Evolutionary conservation across 53 echinoderm and acorn worm genomes (phyloP).

Genomic region (Holothuria scabra): DNA sequence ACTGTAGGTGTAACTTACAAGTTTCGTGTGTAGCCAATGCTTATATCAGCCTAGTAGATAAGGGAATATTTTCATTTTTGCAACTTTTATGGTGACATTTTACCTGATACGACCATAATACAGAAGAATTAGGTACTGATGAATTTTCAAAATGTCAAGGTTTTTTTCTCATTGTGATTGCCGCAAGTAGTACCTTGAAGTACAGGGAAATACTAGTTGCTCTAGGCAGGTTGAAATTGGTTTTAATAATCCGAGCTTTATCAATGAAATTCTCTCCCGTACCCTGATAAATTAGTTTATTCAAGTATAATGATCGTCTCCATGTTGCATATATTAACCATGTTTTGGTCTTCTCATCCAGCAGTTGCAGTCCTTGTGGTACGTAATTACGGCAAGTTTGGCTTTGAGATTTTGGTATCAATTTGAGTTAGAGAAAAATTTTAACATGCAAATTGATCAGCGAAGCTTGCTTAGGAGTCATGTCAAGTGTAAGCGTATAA

Average conservation of each 20-base stretch:
- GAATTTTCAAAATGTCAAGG: no score
- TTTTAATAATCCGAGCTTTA: constrained; percentile 4
- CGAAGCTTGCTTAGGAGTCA: neutral
- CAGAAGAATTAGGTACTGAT: no score
- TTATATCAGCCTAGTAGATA: no score
- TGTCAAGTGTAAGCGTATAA: neutral
- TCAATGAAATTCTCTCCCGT: neutral
- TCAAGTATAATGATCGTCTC: constrained; percentile 6
- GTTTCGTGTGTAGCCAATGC: no score
- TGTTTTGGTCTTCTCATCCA: neutral
- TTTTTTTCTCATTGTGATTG: no score
- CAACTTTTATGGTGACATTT: no score
- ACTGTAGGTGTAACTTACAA: no score
- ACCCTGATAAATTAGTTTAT: neutral
- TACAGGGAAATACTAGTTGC: neutral
- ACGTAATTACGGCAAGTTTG: neutral
- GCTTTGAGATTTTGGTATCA: neutral
- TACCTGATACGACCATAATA: no score
- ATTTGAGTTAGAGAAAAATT: neutral
- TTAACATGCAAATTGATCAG: constrained; percentile 28
- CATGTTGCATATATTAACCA: constrained; percentile 5
- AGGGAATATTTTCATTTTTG: no score
- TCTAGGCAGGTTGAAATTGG: constrained; percentile 4
- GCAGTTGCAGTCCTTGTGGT: neutral
- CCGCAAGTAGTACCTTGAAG: no score